Percentiles rank a stretch among this genome's conserved stretches.
Conservation (phyloP, 2,888 invertebrate genomes). For the Malthinus seriepunctatus region DNA sequence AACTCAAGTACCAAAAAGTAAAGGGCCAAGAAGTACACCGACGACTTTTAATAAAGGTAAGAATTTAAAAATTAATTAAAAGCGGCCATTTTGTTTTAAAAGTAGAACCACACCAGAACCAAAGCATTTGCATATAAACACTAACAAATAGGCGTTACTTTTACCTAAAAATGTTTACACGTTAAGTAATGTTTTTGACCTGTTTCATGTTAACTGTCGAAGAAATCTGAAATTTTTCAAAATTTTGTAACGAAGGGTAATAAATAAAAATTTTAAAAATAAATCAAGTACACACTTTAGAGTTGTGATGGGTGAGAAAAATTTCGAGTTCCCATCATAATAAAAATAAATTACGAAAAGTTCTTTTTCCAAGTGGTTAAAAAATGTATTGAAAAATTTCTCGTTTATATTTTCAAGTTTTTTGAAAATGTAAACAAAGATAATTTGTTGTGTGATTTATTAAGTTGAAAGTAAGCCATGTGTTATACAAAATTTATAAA, state of each 20-base stretch:
- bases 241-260: neutral
- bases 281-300: neutral
- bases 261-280: neutral
- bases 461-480: slow-evolving; percentile 34
- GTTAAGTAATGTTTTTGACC: slow-evolving; percentile 19
- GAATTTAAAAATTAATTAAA: neutral
- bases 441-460: slow-evolving; percentile 37
- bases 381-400: slow-evolving; percentile 13
- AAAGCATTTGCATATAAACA: slow-evolving; percentile 20
- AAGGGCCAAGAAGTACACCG: slow-evolving; percentile 50
- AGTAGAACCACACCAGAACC: neutral
- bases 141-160: slow-evolving; percentile 25
- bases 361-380: neutral
- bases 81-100: slow-evolving; percentile 20
- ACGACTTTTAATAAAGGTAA: slow-evolving; percentile 33
- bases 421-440: slow-evolving; percentile 28
- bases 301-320: neutral
- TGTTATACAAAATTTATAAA: slow-evolving; percentile 33
- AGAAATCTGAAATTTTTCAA: neutral
- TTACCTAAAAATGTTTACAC: slow-evolving; percentile 10
- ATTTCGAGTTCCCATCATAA: neutral
- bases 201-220: slow-evolving; percentile 15
- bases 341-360: neutral
- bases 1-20: slow-evolving; percentile 46
- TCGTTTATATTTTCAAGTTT: slow-evolving; percentile 10